Conservation (phyloP, 2,888 invertebrate genomes). For the Tetanocera ferruginea region DNA sequence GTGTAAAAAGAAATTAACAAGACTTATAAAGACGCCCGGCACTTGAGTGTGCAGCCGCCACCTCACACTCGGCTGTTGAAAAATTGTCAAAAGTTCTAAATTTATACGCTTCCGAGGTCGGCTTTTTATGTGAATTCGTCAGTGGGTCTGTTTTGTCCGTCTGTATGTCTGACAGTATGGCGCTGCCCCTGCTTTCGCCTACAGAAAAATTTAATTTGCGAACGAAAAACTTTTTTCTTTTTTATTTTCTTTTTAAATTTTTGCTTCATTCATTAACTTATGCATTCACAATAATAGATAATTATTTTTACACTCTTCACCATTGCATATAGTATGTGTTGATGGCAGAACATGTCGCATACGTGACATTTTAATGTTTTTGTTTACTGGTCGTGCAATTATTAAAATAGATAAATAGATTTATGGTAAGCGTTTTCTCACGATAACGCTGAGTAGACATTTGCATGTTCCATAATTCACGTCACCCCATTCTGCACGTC, state of each 20-base stretch:
- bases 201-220: neutral
- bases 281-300: too few species aligned
- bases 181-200: neutral
- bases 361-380: neutral
- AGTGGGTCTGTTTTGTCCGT: neutral
- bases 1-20: neutral
- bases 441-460: neutral
- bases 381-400: neutral
- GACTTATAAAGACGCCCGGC: neutral
- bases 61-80: neutral
- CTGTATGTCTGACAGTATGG: neutral
- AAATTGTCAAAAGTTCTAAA: slow-evolving; percentile 26
- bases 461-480: neutral
- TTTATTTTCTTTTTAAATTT: too few species aligned
- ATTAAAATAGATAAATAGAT: neutral
- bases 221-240: neutral
- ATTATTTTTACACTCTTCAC: neutral
- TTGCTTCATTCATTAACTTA: too few species aligned
- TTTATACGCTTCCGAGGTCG: slow-evolving; percentile 35
- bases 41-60: neutral
- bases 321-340: neutral
- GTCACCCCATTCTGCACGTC: neutral
- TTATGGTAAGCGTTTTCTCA: slow-evolving; percentile 8
- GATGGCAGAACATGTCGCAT: neutral
- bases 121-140: neutral